These are phyloP conservation scores for Philaethria dido DNA, from an alignment of 2,888 invertebrate genomes.

Conservation along the genomic window DNA sequence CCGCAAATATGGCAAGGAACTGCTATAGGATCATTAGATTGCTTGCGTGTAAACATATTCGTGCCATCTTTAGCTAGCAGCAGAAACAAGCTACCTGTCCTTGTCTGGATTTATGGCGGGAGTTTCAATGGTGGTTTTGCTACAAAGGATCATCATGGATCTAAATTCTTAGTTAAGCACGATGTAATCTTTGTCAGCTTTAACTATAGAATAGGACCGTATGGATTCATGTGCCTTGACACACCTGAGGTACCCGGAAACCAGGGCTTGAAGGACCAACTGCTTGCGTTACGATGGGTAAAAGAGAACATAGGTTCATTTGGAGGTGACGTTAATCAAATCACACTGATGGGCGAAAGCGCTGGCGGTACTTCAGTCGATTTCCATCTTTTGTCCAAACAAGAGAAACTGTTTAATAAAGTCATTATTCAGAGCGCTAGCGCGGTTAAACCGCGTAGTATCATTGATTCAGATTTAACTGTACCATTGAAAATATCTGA, in stretches of 20 bases:
- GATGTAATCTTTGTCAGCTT: conserved; percentile 61
- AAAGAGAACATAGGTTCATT: conserved; percentile 62
- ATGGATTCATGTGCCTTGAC: conserved; percentile 66
- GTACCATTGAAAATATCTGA: conserved; percentile 54
- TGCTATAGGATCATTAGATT: conserved; percentile 55
- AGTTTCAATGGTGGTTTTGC: conserved; percentile 52
- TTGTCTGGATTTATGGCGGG: conserved; percentile 65
- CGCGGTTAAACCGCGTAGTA: conserved; percentile 45
- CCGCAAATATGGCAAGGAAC: conserved; percentile 57
- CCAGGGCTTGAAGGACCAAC: conserved; percentile 66
- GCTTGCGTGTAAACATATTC: conserved; percentile 60
- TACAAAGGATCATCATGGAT: conserved; percentile 53
- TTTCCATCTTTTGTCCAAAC: conserved; percentile 54
- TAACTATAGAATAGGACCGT: conserved; percentile 64
- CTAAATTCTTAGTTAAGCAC: conserved; percentile 57
- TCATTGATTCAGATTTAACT: conserved; percentile 49
- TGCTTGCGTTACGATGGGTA: conserved; percentile 61
- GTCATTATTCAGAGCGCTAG: conserved; percentile 62
- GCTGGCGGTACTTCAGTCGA: conserved; percentile 59
- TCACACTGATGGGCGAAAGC: conserved; percentile 64
- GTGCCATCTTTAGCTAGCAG: conserved; percentile 57
- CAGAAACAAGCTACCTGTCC: conserved; percentile 54
- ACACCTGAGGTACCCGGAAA: conserved; percentile 60
- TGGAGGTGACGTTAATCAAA: conserved; percentile 59
- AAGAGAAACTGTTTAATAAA: conserved; percentile 58